Percentiles rank a stretch among this genome's conserved stretches.
These are phyloP conservation scores for Chionomys nivalis DNA, from an alignment of 2,113 vertebrate species.

Conservation along the genomic window DNA sequence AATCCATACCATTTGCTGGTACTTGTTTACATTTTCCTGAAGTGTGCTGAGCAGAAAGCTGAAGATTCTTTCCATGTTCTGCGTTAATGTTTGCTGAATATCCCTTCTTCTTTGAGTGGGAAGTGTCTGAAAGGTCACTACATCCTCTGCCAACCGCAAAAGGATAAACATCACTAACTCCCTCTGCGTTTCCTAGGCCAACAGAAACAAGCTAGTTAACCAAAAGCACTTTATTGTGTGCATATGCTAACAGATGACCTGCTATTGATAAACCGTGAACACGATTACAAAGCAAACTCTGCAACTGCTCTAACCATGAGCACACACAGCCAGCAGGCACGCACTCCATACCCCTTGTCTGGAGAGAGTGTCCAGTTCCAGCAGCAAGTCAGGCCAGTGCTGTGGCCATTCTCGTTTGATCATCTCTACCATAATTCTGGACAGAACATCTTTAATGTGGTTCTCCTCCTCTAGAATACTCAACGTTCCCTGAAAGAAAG, in stretches of 20 bases:
- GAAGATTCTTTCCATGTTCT: conserved; percentile 97
- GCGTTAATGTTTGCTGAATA: conserved; percentile 97
- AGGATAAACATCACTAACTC: conserved; percentile 99
- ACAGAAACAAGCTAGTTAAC: conserved; percentile 61
- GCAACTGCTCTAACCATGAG: neutral
- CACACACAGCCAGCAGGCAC: neutral
- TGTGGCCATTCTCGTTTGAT: conserved; percentile 99
- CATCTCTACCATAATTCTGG: conserved; percentile 97
- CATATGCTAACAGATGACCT: neutral
- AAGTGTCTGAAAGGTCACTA: conserved; percentile 97
- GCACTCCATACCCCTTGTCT: conserved; percentile 91
- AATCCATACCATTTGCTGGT: conserved; percentile 87
- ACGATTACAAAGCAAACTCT: neutral
- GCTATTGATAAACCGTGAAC: neutral
- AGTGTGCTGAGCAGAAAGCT: conserved; percentile 93
- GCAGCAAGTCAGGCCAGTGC: conserved; percentile 97
- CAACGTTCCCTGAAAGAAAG: conserved; percentile 90
- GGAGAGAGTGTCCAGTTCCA: conserved; percentile 94
- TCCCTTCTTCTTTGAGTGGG: conserved; percentile 95
- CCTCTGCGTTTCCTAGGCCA: conserved; percentile 94
- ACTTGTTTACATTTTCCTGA: conserved; percentile 92
- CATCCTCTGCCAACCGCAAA: conserved; percentile 95
- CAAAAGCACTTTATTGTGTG: neutral
- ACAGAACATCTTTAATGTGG: conserved; percentile 96
- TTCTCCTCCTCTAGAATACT: conserved; percentile 96